Evolutionary conservation across 2,113 vertebrate species (phyloP).

Genomic region (Bombycilla garrulus): DNA sequence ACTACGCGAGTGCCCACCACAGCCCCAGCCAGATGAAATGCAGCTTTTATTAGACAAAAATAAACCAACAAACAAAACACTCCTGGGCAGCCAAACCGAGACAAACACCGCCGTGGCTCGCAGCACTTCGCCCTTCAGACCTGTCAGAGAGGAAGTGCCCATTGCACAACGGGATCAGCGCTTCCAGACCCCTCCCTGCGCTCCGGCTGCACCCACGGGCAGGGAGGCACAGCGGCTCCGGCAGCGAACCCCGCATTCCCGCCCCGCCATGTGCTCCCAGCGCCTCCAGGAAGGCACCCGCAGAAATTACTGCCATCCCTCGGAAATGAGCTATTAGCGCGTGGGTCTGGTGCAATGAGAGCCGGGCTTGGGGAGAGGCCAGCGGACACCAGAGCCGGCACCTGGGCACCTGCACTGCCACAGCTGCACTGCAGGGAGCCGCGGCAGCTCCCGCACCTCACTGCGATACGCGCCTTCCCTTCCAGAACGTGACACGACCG

Average conservation of each 20-base stretch:
- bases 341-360: background rate
- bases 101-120: fast-evolving
- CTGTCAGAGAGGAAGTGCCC: background rate
- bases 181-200: background rate
- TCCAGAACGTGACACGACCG: background rate
- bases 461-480: background rate
- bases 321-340: background rate
- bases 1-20: fast-evolving
- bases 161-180: background rate
- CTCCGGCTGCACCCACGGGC: background rate
- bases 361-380: background rate
- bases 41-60: background rate
- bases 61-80: no score
- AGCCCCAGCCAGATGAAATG: fast-evolving
- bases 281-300: background rate
- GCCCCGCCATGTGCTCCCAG: fast-evolving
- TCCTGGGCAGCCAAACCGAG: fast-evolving
- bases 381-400: background rate
- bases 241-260: background rate
- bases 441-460: background rate
- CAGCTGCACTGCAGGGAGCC: slow-evolving; percentile 22
- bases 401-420: slow-evolving; percentile 7
- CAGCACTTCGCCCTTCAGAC: background rate
- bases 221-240: background rate
- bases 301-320: background rate